Conservation (phyloP, 1,140 invertebrate genomes). For the Aphidius gifuensis region DNA sequence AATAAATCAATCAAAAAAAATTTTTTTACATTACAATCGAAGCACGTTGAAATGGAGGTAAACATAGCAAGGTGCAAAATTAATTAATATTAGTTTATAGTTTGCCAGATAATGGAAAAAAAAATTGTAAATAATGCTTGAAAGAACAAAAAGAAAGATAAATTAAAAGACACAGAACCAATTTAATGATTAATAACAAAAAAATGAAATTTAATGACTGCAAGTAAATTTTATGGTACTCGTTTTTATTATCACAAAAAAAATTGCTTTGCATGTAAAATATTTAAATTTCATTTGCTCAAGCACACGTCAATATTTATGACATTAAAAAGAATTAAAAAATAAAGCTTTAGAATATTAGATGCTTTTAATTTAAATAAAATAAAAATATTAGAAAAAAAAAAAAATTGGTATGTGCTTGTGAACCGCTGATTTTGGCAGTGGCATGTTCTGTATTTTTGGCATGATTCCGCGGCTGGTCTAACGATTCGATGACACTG, state of each 20-base stretch:
- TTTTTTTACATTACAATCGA: constrained; percentile 41
- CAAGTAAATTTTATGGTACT: neutral
- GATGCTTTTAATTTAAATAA: neutral
- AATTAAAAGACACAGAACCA: no score
- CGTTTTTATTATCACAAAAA: neutral
- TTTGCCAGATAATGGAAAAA: neutral
- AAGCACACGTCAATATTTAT: constrained; percentile 34
- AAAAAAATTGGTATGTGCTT: constrained; percentile 43
- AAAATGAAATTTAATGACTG: constrained; percentile 3
- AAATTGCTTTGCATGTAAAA: constrained; percentile 38
- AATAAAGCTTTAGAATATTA: neutral
- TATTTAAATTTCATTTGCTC: constrained; percentile 27
- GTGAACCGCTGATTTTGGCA: constrained; percentile 50
- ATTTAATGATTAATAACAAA: neutral
- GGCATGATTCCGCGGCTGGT: constrained; percentile 31
- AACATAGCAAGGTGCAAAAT: constrained; percentile 28
- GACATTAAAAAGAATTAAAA: no score
- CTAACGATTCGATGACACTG: constrained; percentile 39
- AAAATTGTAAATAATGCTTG: constrained; percentile 14
- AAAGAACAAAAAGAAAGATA: no score
- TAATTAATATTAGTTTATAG: constrained; percentile 2
- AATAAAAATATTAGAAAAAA: neutral
- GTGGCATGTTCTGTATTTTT: constrained; percentile 53
- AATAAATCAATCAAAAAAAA: neutral
- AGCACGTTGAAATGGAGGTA: constrained; percentile 46